Percentiles rank a stretch among this genome's conserved stretches.
Evolutionary conservation across 1,140 invertebrate genomes (phyloP).

Genomic region (Megalonaias nervosa): DNA sequence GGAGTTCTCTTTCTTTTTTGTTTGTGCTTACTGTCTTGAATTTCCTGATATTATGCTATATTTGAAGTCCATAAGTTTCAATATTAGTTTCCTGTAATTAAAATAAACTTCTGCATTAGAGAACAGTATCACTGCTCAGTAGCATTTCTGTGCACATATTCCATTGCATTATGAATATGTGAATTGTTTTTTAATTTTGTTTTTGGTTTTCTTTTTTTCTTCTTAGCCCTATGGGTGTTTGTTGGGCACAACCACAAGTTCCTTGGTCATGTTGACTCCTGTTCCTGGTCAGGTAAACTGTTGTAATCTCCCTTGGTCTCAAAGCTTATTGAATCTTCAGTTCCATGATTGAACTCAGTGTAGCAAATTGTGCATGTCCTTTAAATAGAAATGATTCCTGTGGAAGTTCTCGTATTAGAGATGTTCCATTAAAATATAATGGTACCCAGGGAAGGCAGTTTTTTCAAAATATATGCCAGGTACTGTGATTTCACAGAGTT

Average conservation of each 20-base stretch:
- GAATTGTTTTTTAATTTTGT: slow-evolving; percentile 4
- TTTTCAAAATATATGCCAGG: too few relatives aligned
- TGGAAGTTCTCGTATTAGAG: too few relatives aligned
- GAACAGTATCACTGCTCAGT: too few relatives aligned
- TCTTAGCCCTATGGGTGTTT: slow-evolving; percentile 84
- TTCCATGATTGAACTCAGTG: not conserved
- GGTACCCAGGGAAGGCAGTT: too few relatives aligned
- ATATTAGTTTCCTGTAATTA: too few relatives aligned
- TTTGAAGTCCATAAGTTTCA: too few relatives aligned
- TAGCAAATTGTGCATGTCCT: not conserved
- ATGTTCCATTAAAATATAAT: not conserved
- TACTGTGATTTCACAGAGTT: too few relatives aligned
- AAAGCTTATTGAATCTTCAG: not conserved
- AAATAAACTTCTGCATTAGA: too few relatives aligned
- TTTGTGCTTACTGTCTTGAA: too few relatives aligned
- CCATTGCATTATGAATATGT: not conserved
- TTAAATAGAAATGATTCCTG: too few relatives aligned
- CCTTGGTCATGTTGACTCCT: slow-evolving; percentile 80
- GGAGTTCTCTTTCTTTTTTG: too few relatives aligned
- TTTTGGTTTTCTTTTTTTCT: slow-evolving; percentile 38
- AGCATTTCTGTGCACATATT: not conserved
- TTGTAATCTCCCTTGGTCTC: not conserved
- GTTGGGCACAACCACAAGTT: slow-evolving; percentile 92
- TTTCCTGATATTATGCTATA: too few relatives aligned
- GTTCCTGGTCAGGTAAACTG: slow-evolving; percentile 75